Conservation (phyloP, 2,797 vertebrate species). For the Thunnus albacares region DNA sequence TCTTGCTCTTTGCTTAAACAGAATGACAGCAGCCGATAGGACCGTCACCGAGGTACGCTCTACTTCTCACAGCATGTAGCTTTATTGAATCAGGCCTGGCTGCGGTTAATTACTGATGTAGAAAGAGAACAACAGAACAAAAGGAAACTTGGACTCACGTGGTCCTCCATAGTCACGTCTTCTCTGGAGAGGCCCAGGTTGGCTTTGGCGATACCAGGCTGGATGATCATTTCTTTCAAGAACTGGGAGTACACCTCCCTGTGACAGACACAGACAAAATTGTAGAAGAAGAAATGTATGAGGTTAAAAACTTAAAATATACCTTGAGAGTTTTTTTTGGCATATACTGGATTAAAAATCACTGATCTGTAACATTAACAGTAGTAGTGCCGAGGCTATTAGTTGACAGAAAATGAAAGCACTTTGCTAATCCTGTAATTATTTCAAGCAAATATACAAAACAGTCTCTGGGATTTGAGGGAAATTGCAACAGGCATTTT, state of each 20-base stretch:
- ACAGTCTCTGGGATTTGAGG: neutral
- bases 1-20: neutral
- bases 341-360: neutral
- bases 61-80: neutral
- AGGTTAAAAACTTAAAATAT: neutral
- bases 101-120: neutral
- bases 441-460: neutral
- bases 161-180: slow-evolving; percentile 98
- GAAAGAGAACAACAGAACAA: neutral
- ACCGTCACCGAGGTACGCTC: neutral
- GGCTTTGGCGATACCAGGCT: slow-evolving; percentile 97
- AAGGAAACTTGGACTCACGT: slow-evolving; percentile 86
- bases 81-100: neutral
- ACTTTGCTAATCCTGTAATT: too few species aligned
- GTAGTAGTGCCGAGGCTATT: neutral
- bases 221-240: slow-evolving; percentile 98
- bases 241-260: slow-evolving; percentile 97
- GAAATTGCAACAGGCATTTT: neutral
- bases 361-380: neutral
- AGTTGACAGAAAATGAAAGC: too few species aligned
- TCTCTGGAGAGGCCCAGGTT: slow-evolving; percentile 95
- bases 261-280: neutral
- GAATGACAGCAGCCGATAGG: neutral
- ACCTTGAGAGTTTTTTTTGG: neutral
- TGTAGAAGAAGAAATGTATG: neutral